Base-by-base conservation (phyloP, 37 sponge, comb jelly and placozoan genomes). In the Tethya wilhelma region DNA sequence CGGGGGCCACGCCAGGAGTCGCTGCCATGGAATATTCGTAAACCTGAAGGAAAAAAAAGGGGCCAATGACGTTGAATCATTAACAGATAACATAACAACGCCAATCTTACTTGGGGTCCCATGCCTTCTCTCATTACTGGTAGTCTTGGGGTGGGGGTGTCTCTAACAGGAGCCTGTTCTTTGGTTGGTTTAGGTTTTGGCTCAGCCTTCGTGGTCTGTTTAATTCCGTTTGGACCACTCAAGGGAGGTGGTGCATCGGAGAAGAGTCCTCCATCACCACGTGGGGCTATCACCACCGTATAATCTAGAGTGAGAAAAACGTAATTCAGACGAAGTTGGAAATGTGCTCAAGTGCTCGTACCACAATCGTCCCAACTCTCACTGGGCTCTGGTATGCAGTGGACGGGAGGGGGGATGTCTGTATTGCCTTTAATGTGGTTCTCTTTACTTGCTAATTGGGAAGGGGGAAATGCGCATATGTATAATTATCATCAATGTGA, bases 331-430 rank as follows among this genome's bases (percentile, higher is more conserved):
- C n/a, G n/a, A n/a, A n/a, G n/a, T n/a, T n/a, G n/a, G n/a, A n/a
- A n/a, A n/a, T n/a, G n/a, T n/a, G n/a, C n/a, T n/a, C n/a, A n/a
- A n/a, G n/a, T n/a, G n/a, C n/a, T n/a, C n/a, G n/a, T n/a, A n/a
- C n/a, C n/a, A n/a, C n/a, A n/a, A 49, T 49, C 53, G 14, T 49
- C 53, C 53, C 53, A 49, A 49, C 53, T 49, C 53, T 49, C 53
- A 19, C 14, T 49, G 53, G 14, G 9, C 14, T 49, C 53, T n/a
- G n/a, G n/a, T n/a, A n/a, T n/a, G n/a, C n/a, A n/a, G n/a, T n/a
- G n/a, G n/a, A n/a, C n/a, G n/a, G n/a, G n/a, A n/a, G n/a, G n/a
- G n/a, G n/a, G n/a, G n/a, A n/a, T n/a, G n/a, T n/a, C n/a, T n/a
- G n/a, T n/a, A n/a, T n/a, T n/a, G n/a, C n/a, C n/a, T n/a, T n/a